Evolutionary conservation across 2,888 invertebrate species (phyloP).

Genomic region (Escarpia spicata): DNA sequence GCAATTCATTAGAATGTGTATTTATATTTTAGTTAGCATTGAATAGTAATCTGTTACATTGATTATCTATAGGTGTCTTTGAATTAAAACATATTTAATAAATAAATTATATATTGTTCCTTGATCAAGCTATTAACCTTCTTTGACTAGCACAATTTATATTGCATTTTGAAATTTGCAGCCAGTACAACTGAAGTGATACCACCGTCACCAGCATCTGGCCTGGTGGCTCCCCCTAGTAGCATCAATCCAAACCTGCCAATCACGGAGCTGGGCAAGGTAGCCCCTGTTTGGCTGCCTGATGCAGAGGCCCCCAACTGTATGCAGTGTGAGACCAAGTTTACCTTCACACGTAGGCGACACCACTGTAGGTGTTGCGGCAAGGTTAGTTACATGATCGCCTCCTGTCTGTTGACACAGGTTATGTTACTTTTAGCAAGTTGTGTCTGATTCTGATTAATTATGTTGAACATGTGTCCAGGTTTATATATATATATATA

Average conservation of each 20-base stretch:
- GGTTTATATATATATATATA: not conserved
- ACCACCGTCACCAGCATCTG: not conserved
- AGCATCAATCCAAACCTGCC: constrained; percentile 41
- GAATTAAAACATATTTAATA: not conserved
- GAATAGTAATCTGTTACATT: not conserved
- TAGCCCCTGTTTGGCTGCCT: constrained; percentile 87
- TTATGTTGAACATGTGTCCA: not conserved
- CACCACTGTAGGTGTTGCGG: constrained; percentile 88
- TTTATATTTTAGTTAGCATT: not conserved
- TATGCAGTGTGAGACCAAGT: constrained; percentile 83
- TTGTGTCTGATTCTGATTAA: not conserved
- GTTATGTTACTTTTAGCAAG: not conserved
- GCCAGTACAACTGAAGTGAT: not conserved
- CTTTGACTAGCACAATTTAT: not conserved
- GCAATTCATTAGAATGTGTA: not conserved
- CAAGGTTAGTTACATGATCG: constrained; percentile 68
- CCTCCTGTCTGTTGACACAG: not conserved
- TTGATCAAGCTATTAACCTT: not conserved
- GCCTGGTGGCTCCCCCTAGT: constrained; percentile 33
- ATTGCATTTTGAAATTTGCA: not conserved
- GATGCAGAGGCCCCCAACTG: constrained; percentile 83
- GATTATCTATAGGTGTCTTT: not conserved
- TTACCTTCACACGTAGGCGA: constrained; percentile 82
- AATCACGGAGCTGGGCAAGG: constrained; percentile 72
- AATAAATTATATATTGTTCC: not conserved